Base-by-base conservation (phyloP, 1,140 invertebrate genomes). In the Drosophila truncata region DNA sequence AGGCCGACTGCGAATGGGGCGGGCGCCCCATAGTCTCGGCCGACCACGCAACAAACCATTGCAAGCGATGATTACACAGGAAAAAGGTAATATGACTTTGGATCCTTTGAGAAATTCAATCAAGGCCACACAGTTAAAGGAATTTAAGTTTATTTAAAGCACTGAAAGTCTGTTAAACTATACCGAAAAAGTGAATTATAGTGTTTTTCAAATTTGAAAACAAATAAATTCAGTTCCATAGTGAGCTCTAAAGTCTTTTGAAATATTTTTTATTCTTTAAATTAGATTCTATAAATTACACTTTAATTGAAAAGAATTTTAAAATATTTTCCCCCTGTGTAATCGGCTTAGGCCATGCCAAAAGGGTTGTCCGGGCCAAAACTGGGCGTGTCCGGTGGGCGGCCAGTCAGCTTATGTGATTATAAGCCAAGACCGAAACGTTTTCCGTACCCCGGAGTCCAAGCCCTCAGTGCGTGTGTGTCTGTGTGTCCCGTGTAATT, bases 11-110 rank as follows among this genome's bases (percentile, higher is more conserved):
- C 18, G 33, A 18, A 25, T 37, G 35, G 44, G 54, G 50, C 47
- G 55, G 74, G 55, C 73, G 74, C 55, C 74, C 35, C 27, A 54
- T 41, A 67, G 74, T 77, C 74, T 77, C 73, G 23, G 55, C 29
- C 44, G 61, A 76, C 71, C 44, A 76, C 39, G 37, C 65, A 59
- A 72, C 42, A 33, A 59, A 20, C 58, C 23, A 44, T 31, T 65
- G 10, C 61, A 16, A 70, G 20, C 18, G 25, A 35, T 49, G 20
- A 13, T 25, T 37, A 63, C 37, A 65, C 65, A 11, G 29, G 18
- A 13, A 49, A 42, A 42, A 33, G 16, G 10, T 18, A 37, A 4
- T 1, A 2, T 11, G 5, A 11, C 3, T 27, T 18, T 18, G 14
- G 8, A 10, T 54, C 23, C 2, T 16, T 6, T 37, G 2, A n/a